Conservation (phyloP, 1,140 invertebrate genomes). For the Drosophila sproati region DNA sequence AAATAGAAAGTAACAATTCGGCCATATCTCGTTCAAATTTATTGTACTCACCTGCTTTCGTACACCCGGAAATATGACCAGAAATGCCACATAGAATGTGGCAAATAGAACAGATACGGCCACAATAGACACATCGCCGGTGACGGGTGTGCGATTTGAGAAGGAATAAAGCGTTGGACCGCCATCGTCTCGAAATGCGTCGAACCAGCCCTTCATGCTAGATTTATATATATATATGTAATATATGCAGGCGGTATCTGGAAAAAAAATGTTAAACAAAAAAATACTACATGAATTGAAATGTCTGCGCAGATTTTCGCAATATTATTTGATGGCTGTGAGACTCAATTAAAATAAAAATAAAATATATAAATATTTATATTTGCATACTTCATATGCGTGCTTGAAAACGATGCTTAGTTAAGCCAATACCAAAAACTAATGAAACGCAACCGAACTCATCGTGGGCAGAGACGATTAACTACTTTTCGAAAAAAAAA, state of each 20-base stretch:
- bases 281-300: constrained; percentile 6
- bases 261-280: constrained; percentile 3
- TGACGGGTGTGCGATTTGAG: constrained; percentile 96
- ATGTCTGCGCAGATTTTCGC: not conserved
- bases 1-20: too few species aligned
- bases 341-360: constrained; percentile 33
- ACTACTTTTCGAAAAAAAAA: not conserved
- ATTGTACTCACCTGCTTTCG: constrained; percentile 92
- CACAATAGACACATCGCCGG: constrained; percentile 94
- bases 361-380: not conserved
- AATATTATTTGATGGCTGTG: constrained; percentile 8
- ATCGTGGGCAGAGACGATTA: constrained; percentile 29
- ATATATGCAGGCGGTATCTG: constrained; percentile 48
- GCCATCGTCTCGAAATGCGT: constrained; percentile 96
- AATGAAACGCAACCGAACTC: not conserved
- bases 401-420: constrained; percentile 24
- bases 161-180: constrained; percentile 96
- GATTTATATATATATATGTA: constrained; percentile 23
- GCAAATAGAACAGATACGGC: constrained; percentile 94
- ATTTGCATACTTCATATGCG: constrained; percentile 40
- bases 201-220: constrained; percentile 95
- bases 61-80: constrained; percentile 97
- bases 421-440: constrained; percentile 23
- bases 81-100: constrained; percentile 95
- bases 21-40: not conserved